These are phyloP conservation scores for Galerucella calmariensis DNA, from an alignment of 2,888 invertebrate genomes.

Conservation along the genomic window DNA sequence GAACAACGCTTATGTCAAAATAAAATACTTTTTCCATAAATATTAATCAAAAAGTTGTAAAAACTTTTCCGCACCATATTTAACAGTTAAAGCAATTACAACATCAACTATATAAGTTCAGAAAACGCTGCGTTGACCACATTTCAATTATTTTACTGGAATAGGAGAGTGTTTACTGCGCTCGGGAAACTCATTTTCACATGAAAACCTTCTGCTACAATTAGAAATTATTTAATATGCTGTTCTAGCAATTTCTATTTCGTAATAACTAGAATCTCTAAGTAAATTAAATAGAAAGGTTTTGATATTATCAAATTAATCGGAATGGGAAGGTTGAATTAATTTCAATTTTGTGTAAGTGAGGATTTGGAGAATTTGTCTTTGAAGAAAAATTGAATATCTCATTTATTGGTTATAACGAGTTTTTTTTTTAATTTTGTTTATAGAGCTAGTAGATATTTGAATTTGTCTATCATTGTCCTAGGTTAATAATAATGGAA, in stretches of 20 bases:
- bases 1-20: too few relatives aligned
- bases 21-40: too few relatives aligned
- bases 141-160: neutral
- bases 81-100: neutral
- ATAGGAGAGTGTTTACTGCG: neutral
- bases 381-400: too few relatives aligned
- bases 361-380: too few relatives aligned
- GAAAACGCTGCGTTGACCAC: neutral
- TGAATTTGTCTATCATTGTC: too few relatives aligned
- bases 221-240: neutral
- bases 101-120: neutral
- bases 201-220: neutral
- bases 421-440: neutral
- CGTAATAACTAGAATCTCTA: neutral
- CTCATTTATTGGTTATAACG: neutral
- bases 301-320: too few relatives aligned
- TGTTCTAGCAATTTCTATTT: neutral
- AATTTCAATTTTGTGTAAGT: too few relatives aligned
- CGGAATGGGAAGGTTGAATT: too few relatives aligned
- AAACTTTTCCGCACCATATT: neutral
- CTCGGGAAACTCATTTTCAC: slow-evolving; percentile 2
- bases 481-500: too few relatives aligned
- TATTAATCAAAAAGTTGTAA: too few relatives aligned
- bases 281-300: too few relatives aligned
- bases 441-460: too few relatives aligned